phyloP scores from a whole-genome alignment of 2,797 vertebrate species.

The Anableps anableps region DNA sequence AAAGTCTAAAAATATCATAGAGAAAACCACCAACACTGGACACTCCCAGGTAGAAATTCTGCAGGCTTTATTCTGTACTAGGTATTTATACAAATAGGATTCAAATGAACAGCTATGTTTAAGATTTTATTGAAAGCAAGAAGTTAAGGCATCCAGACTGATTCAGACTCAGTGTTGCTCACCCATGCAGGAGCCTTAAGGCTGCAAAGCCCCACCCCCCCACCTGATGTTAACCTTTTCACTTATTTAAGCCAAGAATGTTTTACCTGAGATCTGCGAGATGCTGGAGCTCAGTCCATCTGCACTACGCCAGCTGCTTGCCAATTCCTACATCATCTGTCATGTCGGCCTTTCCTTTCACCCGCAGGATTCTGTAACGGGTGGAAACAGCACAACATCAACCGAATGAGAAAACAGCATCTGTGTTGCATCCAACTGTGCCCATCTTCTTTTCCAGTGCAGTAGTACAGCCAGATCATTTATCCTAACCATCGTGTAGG shows the following conservation, averaged over 20 bases:
- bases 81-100: background rate
- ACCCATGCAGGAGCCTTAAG: background rate
- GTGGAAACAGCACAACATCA: slow-evolving; percentile 32
- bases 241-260: slow-evolving; percentile 12
- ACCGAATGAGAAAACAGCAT: slow-evolving; percentile 36
- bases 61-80: background rate
- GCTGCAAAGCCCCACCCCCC: slow-evolving; percentile 5
- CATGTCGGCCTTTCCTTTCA: slow-evolving; percentile 19
- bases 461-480: slow-evolving; percentile 31
- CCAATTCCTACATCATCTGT: slow-evolving; percentile 34
- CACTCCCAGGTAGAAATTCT: background rate
- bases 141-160: background rate
- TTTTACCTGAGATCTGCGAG: background rate
- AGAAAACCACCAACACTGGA: background rate
- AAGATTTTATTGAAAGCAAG: background rate
- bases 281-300: slow-evolving; percentile 2
- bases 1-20: background rate
- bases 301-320: slow-evolving; percentile 13
- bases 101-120: background rate
- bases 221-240: slow-evolving; percentile 2
- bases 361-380: slow-evolving; percentile 40
- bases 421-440: background rate
- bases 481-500: slow-evolving; percentile 33
- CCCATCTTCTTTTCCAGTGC: background rate
- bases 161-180: background rate